Evolutionary conservation across 1,140 invertebrate species (phyloP).

Genomic region (Drosophila biarmipes): DNA sequence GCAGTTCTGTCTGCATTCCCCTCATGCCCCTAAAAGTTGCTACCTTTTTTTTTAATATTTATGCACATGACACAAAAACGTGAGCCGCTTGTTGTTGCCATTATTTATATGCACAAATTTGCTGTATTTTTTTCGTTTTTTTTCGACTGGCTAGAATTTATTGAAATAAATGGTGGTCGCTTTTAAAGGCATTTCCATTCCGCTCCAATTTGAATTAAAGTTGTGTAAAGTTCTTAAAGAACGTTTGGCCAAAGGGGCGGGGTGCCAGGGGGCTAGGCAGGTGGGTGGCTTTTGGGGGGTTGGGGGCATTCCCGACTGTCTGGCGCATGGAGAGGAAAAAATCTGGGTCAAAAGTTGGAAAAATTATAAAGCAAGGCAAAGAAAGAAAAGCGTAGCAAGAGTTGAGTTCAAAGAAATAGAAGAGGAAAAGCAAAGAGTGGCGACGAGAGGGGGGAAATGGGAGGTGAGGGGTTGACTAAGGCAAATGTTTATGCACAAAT

Average conservation of each 20-base stretch:
- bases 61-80: constrained; percentile 78
- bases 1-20: not conserved
- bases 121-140: constrained; percentile 22
- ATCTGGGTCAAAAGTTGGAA: constrained; percentile 79
- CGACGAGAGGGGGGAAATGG: not conserved
- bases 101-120: constrained; percentile 28
- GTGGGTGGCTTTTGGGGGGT: constrained; percentile 22
- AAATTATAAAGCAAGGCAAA: constrained; percentile 72
- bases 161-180: constrained; percentile 33
- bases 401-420: constrained; percentile 56
- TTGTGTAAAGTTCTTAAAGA: constrained; percentile 42
- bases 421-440: constrained; percentile 26
- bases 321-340: constrained; percentile 46
- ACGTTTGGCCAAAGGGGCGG: not conserved
- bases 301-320: constrained; percentile 46
- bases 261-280: constrained; percentile 11
- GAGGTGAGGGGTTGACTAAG: not conserved
- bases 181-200: constrained; percentile 34
- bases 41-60: constrained; percentile 54
- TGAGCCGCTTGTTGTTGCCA: constrained; percentile 39
- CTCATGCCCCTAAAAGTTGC: constrained; percentile 15
- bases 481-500: constrained; percentile 56
- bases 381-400: constrained; percentile 72
- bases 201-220: constrained; percentile 42
- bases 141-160: constrained; percentile 30